Base-by-base conservation (phyloP, 1,140 invertebrate genomes). In the Cherax quadricarinatus region DNA sequence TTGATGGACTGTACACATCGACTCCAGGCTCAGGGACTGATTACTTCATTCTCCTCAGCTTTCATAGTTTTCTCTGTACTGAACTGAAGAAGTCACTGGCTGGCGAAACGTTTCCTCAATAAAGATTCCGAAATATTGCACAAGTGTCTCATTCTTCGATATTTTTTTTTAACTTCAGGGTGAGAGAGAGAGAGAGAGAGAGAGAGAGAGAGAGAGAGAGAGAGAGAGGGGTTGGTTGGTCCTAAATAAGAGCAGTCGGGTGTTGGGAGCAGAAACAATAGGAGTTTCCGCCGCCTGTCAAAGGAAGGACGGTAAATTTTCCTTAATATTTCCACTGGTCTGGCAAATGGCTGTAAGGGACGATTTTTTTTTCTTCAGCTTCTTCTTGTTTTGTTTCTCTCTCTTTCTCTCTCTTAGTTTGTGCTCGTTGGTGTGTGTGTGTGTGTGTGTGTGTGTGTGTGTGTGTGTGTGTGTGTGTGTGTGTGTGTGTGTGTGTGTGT, bases 261-360 rank as follows among this genome's bases (percentile, higher is more conserved):
- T 86, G 85, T 75, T 86, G 85, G 70, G 85, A 86, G 48, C 85
- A 86, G 85, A 86, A 86, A 86, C 85, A 86, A 86, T 86, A 86
- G 85, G 48, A 75, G 85, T 86, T 86, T 86, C 85, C 85, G 66
- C 85, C 70, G 85, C 85, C 85, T 86, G 85, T 86, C 85, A 86
- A 86, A 86, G 85, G 41, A 75, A 86, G 85, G 75, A 86, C 85
- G 49, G 85, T 86, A 86, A 86, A 86, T 86, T 86, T 86, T 75
- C 85, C 85, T 86, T 86, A 86, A 86, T 86, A 86, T 86, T 86
- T 86, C 85, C 85, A 86, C 85, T 86, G 85, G 85, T 86, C 85
- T 86, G 66, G 85, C 85, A 86, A 86, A 86, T 86, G 85, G 85
- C 85, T 86, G 85, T 41, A 24, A 86, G 85, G 85, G 85, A 86